These are phyloP conservation scores for Cryptophagus acutangulus DNA, from an alignment of 2,888 invertebrate genomes.

Conservation along the genomic window DNA sequence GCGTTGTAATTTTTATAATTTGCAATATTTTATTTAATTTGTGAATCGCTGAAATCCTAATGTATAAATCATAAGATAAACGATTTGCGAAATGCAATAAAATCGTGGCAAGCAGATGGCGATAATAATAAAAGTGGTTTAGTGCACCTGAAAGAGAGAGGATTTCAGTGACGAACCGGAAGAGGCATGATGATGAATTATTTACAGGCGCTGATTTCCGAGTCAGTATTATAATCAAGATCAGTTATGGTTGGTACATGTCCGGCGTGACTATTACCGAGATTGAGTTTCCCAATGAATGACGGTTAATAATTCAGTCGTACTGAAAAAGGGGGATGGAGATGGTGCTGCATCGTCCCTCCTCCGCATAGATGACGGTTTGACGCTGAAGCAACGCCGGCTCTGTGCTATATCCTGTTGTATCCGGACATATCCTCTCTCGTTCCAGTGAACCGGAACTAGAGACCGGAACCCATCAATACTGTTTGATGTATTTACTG, in stretches of 20 bases:
- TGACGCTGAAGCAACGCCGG: slow-evolving; percentile 1
- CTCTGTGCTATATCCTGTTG: slow-evolving; percentile 28
- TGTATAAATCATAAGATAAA: no score
- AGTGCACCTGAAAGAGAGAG: no score
- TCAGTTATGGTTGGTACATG: slow-evolving; percentile 7
- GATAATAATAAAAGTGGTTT: no score
- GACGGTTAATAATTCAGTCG: slow-evolving; percentile 9
- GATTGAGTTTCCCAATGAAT: slow-evolving; percentile 9
- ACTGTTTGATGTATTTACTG: slow-evolving; percentile 43
- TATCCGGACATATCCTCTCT: slow-evolving; percentile 30
- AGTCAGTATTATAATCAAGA: slow-evolving; percentile 7
- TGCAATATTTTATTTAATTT: no score
- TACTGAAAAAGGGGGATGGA: no score
- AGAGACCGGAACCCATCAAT: slow-evolving; percentile 44
- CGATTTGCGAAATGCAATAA: no score
- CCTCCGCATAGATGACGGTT: slow-evolving; percentile 7
- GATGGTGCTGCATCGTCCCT: no score
- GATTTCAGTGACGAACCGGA: no score
- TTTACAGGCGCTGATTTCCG: slow-evolving; percentile 6
- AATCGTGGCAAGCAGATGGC: no score
- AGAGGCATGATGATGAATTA: slow-evolving; percentile 6
- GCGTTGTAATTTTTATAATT: no score
- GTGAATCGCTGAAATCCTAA: no score
- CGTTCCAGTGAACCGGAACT: slow-evolving; percentile 36
- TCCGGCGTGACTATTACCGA: slow-evolving; percentile 8